Evolutionary conservation across 2,888 invertebrate species (phyloP).

Genomic region (Phymatocera aterrima): DNA sequence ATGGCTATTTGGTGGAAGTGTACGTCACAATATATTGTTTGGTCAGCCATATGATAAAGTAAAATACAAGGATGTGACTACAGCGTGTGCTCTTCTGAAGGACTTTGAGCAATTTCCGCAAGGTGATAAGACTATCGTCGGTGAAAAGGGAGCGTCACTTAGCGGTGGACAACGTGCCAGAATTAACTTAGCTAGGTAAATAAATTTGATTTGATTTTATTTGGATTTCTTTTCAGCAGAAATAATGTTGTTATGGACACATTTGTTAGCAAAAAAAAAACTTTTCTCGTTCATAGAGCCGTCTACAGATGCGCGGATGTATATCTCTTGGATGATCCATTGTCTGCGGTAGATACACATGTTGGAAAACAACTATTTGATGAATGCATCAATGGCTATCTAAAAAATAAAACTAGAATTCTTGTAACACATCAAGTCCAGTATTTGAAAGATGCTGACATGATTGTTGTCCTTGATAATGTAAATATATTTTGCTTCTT

Average conservation of each 20-base stretch:
- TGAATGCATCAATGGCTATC: slow-evolving; percentile 81
- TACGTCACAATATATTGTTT: slow-evolving; percentile 88
- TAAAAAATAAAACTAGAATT: slow-evolving; percentile 82
- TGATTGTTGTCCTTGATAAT: slow-evolving; percentile 81
- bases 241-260: neutral
- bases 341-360: slow-evolving; percentile 87
- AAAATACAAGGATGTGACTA: slow-evolving; percentile 77
- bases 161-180: slow-evolving; percentile 90
- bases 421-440: slow-evolving; percentile 92
- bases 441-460: slow-evolving; percentile 82
- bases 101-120: slow-evolving; percentile 84
- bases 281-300: slow-evolving; percentile 75
- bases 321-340: slow-evolving; percentile 87
- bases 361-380: slow-evolving; percentile 87
- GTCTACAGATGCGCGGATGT: slow-evolving; percentile 87
- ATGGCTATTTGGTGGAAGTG: slow-evolving; percentile 85
- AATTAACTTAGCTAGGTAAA: slow-evolving; percentile 83
- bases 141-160: slow-evolving; percentile 86
- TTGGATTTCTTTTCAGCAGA: no score
- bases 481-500: no score
- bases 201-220: neutral
- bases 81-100: slow-evolving; percentile 80
- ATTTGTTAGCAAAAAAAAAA: neutral
- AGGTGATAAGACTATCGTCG: slow-evolving; percentile 86
- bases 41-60: slow-evolving; percentile 80